These are phyloP conservation scores for Rissa tridactyla DNA, from an alignment of 2,113 vertebrate genomes.

Conservation along the genomic window DNA sequence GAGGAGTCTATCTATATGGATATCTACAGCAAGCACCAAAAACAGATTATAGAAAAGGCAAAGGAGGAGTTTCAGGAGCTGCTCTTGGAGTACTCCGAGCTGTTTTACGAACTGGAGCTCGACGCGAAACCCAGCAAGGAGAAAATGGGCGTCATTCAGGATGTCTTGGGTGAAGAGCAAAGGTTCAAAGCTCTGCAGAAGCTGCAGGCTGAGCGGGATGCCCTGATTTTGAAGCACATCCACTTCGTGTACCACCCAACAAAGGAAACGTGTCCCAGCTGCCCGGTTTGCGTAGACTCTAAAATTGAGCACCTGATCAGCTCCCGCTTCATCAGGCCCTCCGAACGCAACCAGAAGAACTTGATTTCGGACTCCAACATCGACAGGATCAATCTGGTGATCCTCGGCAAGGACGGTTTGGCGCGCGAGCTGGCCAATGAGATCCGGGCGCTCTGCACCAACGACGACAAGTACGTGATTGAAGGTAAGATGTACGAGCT, in stretches of 20 bases:
- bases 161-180: conserved; percentile 91
- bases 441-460: conserved; percentile 92
- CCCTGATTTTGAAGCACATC: conserved; percentile 96
- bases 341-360: conserved; percentile 84
- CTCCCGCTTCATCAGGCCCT: conserved; percentile 79
- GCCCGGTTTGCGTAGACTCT: conserved; percentile 85
- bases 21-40: conserved; percentile 94
- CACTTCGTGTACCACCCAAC: conserved; percentile 98
- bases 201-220: conserved; percentile 94
- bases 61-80: conserved; percentile 98
- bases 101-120: conserved; percentile 96
- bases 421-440: conserved; percentile 94
- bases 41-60: conserved; percentile 91
- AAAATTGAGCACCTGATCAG: conserved; percentile 89
- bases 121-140: conserved; percentile 98
- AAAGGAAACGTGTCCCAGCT: conserved; percentile 94
- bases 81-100: conserved; percentile 93
- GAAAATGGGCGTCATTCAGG: conserved; percentile 98
- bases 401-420: conserved; percentile 92
- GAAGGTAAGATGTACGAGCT: conserved; percentile 95
- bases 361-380: conserved; percentile 69
- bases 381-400: conserved; percentile 92
- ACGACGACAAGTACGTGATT: conserved; percentile 89
- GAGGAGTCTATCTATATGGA: conserved; percentile 90
- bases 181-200: conserved; percentile 94